Conservation (phyloP, 2,888 invertebrate species). For the Lithophane semibrunnea region DNA sequence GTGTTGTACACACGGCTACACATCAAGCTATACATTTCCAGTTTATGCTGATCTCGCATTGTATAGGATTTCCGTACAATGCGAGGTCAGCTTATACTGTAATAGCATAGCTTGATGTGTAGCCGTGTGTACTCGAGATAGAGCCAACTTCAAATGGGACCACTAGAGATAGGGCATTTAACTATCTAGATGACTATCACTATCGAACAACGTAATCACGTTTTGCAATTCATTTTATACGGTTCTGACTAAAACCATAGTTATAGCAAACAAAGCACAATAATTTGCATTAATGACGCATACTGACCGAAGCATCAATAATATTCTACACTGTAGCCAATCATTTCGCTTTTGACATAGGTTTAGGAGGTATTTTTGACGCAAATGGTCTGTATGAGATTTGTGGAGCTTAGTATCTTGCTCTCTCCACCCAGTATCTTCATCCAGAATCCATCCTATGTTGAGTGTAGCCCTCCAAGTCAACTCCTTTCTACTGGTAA, state of each 20-base stretch:
- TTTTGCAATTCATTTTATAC: not conserved
- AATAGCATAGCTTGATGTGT: no score
- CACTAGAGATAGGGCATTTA: not conserved
- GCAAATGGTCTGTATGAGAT: not conserved
- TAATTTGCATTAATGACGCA: conserved; percentile 7
- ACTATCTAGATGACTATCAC: not conserved
- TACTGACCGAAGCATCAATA: not conserved
- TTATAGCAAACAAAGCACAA: not conserved
- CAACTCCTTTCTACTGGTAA: not conserved
- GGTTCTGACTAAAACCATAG: not conserved
- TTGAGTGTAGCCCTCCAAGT: not conserved
- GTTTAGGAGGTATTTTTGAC: not conserved
- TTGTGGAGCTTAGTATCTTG: not conserved
- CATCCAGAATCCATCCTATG: not conserved
- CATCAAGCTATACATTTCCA: no score
- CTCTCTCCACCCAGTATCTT: not conserved
- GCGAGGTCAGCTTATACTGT: no score
- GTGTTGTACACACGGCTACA: no score
- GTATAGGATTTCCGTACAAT: no score
- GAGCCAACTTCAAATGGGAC: not conserved
- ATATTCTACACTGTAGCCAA: not conserved
- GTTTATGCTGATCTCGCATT: no score
- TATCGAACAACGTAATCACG: not conserved
- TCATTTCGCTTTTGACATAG: not conserved
- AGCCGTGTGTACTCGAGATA: not conserved